Evolutionary conservation across 2,113 vertebrate genomes (phyloP).

Genomic region (Cebidichthys violaceus): DNA sequence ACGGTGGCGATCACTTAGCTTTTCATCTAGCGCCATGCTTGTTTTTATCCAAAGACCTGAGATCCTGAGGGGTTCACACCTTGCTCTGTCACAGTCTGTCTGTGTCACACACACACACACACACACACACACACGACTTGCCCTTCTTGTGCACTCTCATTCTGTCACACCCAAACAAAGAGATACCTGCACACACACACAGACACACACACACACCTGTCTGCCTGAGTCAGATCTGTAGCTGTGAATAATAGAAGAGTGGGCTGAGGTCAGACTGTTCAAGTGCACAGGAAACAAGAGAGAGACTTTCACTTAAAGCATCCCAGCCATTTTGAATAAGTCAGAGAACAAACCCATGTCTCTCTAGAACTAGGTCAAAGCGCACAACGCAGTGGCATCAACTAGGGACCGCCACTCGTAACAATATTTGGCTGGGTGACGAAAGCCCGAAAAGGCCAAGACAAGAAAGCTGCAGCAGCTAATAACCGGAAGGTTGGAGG

Average conservation of each 20-base stretch:
- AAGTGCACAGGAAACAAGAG: slow-evolving; percentile 29
- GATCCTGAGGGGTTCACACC: slow-evolving; percentile 42
- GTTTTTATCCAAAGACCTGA: slow-evolving; percentile 14
- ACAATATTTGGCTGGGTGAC: slow-evolving; percentile 22
- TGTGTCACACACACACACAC: slow-evolving; percentile 3
- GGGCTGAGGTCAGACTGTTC: slow-evolving; percentile 76
- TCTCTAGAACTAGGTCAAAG: slow-evolving; percentile 56
- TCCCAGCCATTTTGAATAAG: slow-evolving; percentile 57
- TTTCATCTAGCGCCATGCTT: neutral
- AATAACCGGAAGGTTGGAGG: neutral
- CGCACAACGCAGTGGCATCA: slow-evolving; percentile 20
- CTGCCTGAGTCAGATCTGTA: slow-evolving; percentile 66
- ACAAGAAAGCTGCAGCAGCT: slow-evolving; percentile 18
- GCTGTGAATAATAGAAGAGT: slow-evolving; percentile 74
- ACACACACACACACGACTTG: neutral
- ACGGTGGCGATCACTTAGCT: neutral
- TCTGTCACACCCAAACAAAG: slow-evolving; percentile 1
- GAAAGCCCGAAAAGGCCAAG: slow-evolving; percentile 19
- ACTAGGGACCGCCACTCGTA: slow-evolving; percentile 3
- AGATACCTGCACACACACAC: slow-evolving; percentile 1
- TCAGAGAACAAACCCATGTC: slow-evolving; percentile 47
- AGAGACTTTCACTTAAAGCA: slow-evolving; percentile 37
- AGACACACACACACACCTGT: slow-evolving; percentile 60
- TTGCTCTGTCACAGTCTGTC: slow-evolving; percentile 26
- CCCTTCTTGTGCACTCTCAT: neutral